Conservation (phyloP, 2,888 invertebrate species). For the Hydropsyche betteni region DNA sequence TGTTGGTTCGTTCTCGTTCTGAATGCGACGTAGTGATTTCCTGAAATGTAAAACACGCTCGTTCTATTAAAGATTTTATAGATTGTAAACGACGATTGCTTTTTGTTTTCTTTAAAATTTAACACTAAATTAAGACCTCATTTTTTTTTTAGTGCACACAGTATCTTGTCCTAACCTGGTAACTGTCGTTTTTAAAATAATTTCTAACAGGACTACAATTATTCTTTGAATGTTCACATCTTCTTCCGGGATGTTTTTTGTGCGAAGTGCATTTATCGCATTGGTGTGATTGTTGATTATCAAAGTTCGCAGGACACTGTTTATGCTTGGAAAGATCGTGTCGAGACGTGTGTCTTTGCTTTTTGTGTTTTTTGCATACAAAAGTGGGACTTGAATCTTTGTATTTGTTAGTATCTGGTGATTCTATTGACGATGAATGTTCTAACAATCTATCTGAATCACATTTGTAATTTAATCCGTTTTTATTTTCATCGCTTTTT, state of each 20-base stretch:
- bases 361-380: slow-evolving; percentile 48
- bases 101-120: too few species aligned
- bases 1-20: slow-evolving; percentile 74
- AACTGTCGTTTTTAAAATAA: slow-evolving; percentile 61
- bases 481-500: slow-evolving; percentile 52
- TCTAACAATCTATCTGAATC: slow-evolving; percentile 48
- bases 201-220: slow-evolving; percentile 45
- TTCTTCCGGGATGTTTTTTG: slow-evolving; percentile 58
- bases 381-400: slow-evolving; percentile 40
- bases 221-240: slow-evolving; percentile 53
- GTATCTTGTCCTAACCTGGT: slow-evolving; percentile 58
- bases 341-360: slow-evolving; percentile 13
- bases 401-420: slow-evolving; percentile 44
- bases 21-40: slow-evolving; percentile 68
- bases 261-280: slow-evolving; percentile 38
- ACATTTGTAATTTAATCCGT: slow-evolving; percentile 33
- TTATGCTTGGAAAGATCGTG: slow-evolving; percentile 2
- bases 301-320: slow-evolving; percentile 16
- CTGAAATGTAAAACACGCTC: slow-evolving; percentile 55
- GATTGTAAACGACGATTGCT: too few species aligned
- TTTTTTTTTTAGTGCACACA: too few species aligned
- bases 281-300: slow-evolving; percentile 24
- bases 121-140: too few species aligned
- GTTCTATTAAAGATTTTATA: neutral
- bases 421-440: slow-evolving; percentile 46